Percentiles rank a stretch among this genome's conserved stretches.
Conservation (phyloP, 1,140 invertebrate species). For the Leptinotarsa texana region DNA sequence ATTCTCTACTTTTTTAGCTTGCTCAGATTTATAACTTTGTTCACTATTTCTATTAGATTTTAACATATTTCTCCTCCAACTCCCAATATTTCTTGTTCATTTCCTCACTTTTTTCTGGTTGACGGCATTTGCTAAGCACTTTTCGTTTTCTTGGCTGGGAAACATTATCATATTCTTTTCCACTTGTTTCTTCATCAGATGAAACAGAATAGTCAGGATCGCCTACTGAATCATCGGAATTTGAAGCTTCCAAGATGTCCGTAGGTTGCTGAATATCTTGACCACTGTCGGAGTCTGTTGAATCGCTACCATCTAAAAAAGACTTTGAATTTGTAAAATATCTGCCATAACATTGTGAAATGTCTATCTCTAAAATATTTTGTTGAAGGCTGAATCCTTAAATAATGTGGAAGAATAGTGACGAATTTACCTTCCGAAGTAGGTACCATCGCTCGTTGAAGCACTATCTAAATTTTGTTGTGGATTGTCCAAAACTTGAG, state of each 20-base stretch:
- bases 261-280: no score
- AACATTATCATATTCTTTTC: not conserved
- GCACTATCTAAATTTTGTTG: not conserved
- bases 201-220: not conserved
- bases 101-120: slow-evolving; percentile 2
- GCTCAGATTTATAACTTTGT: slow-evolving; percentile 1
- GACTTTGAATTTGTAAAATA: no score
- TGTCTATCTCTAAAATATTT: no score
- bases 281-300: no score
- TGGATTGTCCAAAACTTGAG: not conserved
- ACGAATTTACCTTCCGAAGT: not conserved
- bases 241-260: not conserved
- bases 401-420: not conserved
- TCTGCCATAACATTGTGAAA: not conserved
- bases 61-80: slow-evolving; percentile 9
- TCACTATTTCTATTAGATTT: slow-evolving; percentile 10
- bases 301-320: no score
- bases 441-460: not conserved
- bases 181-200: not conserved
- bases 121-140: not conserved
- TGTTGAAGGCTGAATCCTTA: not conserved
- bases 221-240: not conserved
- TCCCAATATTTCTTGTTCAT: not conserved
- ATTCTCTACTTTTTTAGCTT: not conserved
- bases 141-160: not conserved